These are phyloP conservation scores for Neosilurus mollespiculum DNA, from an alignment of 2,797 vertebrate species.

Conservation along the genomic window DNA sequence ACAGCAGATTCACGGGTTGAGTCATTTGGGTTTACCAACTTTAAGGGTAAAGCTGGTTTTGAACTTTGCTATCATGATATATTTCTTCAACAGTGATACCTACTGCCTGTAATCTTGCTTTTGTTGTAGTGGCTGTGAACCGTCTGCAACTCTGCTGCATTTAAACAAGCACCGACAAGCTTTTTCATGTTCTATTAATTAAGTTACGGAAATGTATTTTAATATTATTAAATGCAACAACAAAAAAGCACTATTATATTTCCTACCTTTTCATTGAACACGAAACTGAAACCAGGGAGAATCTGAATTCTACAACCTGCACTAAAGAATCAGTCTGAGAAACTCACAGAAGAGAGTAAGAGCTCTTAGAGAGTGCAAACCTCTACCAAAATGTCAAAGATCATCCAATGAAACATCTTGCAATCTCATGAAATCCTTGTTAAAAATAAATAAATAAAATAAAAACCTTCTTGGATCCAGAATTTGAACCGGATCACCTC, in stretches of 20 bases:
- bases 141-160: neutral
- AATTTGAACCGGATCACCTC: too few species aligned
- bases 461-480: too few species aligned
- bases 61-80: neutral
- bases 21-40: neutral
- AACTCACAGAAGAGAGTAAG: neutral
- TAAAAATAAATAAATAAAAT: too few species aligned
- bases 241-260: neutral
- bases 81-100: neutral
- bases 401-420: too few species aligned
- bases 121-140: neutral
- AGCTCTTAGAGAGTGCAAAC: too few species aligned
- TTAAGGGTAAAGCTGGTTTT: neutral
- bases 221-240: neutral
- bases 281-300: neutral
- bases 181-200: neutral
- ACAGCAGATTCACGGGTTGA: neutral
- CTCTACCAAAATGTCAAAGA: too few species aligned
- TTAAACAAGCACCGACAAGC: neutral
- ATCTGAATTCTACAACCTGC: neutral
- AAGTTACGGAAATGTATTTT: neutral
- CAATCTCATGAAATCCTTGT: too few species aligned
- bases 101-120: neutral
- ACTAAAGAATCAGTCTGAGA: neutral
- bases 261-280: neutral